These are phyloP conservation scores for Camelus bactrianus DNA, from an alignment of 2,113 vertebrate genomes.

Conservation along the genomic window DNA sequence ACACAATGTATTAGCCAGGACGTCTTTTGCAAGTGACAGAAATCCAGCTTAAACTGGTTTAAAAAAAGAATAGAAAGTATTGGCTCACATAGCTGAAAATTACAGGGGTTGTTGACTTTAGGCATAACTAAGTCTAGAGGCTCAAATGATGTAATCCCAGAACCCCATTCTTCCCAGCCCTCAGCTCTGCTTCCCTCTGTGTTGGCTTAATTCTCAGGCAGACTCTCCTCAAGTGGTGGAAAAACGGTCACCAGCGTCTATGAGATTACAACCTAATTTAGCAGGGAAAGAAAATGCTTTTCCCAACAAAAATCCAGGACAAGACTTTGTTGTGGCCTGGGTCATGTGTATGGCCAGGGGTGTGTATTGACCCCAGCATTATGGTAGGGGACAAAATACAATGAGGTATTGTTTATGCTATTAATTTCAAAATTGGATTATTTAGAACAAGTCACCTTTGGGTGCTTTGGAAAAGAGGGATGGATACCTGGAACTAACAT, in stretches of 20 bases:
- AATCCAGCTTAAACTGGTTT: constrained; percentile 52
- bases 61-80: constrained; percentile 50
- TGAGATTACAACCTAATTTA: not conserved
- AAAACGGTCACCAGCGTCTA: not conserved
- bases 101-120: constrained; percentile 33
- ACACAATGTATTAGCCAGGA: not conserved
- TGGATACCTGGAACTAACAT: not conserved
- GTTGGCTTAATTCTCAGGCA: not conserved
- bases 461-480: not conserved
- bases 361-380: not conserved
- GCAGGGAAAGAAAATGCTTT: not conserved
- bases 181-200: constrained; percentile 11
- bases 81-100: constrained; percentile 32
- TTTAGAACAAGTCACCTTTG: constrained; percentile 19
- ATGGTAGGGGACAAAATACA: not conserved
- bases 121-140: not conserved
- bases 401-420: not conserved
- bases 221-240: not conserved
- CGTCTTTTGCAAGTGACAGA: constrained; percentile 63
- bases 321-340: not conserved
- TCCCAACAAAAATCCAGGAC: not conserved
- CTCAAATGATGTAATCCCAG: constrained; percentile 25
- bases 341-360: not conserved
- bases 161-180: not conserved
- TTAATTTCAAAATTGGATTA: constrained; percentile 4